Conservation (phyloP, 2,797 vertebrate genomes). For the Apogon talboti region DNA sequence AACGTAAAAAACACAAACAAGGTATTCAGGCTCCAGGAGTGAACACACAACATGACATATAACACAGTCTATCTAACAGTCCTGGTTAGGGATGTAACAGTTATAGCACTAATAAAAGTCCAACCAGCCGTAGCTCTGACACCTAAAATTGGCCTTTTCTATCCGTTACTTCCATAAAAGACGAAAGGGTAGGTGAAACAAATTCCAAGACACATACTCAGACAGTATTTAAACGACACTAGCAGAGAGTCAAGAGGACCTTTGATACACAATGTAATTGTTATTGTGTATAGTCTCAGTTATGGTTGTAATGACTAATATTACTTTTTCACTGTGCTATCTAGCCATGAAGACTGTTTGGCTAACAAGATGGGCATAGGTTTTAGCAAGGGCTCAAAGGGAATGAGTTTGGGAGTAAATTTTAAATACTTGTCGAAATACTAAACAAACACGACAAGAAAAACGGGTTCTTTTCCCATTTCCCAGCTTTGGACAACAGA, state of each 20-base stretch:
- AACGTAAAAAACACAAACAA: slow-evolving; percentile 1
- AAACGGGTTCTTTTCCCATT: no score
- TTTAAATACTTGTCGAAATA: no score
- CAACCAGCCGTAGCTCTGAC: slow-evolving; percentile 34
- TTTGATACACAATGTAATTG: background rate
- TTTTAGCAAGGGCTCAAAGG: no score
- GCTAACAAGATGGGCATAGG: no score
- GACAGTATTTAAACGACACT: slow-evolving; percentile 1
- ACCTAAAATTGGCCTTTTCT: slow-evolving; percentile 27
- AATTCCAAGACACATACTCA: slow-evolving; percentile 20
- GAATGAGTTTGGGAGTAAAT: no score
- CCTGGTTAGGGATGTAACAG: slow-evolving; percentile 35
- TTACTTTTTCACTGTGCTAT: no score
- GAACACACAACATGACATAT: slow-evolving; percentile 40
- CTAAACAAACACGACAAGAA: no score
- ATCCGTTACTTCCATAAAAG: slow-evolving; percentile 12
- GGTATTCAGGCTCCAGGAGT: slow-evolving; percentile 20
- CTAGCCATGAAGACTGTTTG: no score
- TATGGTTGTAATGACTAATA: background rate
- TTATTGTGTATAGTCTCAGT: background rate
- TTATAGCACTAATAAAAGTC: slow-evolving; percentile 36
- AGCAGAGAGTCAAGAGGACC: background rate
- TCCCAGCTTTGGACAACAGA: no score
- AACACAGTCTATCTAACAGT: slow-evolving; percentile 36
- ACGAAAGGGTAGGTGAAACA: slow-evolving; percentile 33